A percentile compares a stretch with the other conserved stretches of the same genome.
These are phyloP conservation scores for Portevinia maculata DNA, from an alignment of 2,888 invertebrate species.

Conservation along the genomic window DNA sequence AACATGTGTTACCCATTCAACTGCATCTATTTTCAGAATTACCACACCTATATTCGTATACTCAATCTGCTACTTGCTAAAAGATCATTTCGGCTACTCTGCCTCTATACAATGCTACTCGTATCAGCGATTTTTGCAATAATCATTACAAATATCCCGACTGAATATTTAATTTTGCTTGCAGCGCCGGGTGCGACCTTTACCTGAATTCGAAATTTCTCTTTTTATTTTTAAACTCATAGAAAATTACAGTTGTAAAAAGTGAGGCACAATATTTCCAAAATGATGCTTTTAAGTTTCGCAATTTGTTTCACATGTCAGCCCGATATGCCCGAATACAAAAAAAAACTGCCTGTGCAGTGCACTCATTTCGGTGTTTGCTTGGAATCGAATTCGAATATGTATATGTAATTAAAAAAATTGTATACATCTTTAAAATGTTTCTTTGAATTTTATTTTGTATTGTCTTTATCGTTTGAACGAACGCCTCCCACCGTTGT, in stretches of 20 bases:
- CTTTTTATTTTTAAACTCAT: conserved; percentile 39
- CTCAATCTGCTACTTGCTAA: conserved; percentile 2
- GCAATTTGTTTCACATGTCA: conserved; percentile 10
- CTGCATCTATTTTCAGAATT: conserved; percentile 49
- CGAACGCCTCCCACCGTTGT: conserved; percentile 15
- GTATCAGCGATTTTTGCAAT: conserved; percentile 13
- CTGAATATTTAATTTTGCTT: conserved; percentile 15
- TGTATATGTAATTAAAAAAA: neutral
- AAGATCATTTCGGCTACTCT: conserved; percentile 28
- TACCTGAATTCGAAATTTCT: conserved; percentile 55
- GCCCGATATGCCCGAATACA: conserved; percentile 17
- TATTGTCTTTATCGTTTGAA: neutral
- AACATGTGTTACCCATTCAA: conserved; percentile 56
- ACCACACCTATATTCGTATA: conserved; percentile 36
- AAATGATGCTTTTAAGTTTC: conserved; percentile 10
- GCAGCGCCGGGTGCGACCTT: conserved; percentile 44
- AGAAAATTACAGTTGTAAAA: neutral
- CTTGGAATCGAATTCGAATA: neutral
- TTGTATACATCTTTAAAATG: neutral
- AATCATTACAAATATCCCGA: conserved; percentile 33
- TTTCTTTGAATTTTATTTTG: conserved; percentile 6
- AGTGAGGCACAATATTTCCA: conserved; percentile 22
- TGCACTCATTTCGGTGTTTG: conserved; percentile 31
- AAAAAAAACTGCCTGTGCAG: conserved; percentile 13
- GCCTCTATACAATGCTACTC: conserved; percentile 17